Evolutionary conservation across 2,113 vertebrate genomes (phyloP).

Genomic region (Prinia subflava): DNA sequence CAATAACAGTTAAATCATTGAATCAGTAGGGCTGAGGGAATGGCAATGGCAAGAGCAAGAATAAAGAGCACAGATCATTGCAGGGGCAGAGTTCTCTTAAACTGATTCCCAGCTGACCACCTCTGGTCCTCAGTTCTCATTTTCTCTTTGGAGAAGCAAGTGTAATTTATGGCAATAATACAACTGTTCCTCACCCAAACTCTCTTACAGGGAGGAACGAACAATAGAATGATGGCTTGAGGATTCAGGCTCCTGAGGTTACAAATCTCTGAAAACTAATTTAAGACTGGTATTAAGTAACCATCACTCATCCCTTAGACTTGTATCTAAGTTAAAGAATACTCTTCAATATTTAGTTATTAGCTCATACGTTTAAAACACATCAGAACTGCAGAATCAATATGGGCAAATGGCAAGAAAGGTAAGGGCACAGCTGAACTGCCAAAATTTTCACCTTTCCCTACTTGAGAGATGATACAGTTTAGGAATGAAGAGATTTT

Average conservation of each 20-base stretch:
- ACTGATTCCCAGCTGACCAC: background rate
- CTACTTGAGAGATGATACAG: background rate
- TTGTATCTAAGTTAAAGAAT: background rate
- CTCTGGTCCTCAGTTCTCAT: background rate
- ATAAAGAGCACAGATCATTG: background rate
- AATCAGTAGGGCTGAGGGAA: background rate
- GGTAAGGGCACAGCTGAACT: background rate
- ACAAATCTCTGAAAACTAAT: background rate
- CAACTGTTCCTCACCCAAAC: background rate
- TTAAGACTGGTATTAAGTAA: background rate
- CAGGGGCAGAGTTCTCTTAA: background rate
- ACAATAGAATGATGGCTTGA: background rate
- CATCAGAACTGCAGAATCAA: background rate
- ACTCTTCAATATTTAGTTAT: background rate
- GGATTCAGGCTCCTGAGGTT: background rate
- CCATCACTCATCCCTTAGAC: background rate
- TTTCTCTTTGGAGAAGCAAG: background rate
- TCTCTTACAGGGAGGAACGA: background rate
- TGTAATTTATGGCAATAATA: background rate
- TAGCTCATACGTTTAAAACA: background rate
- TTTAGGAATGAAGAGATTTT: background rate
- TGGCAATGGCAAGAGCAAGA: background rate
- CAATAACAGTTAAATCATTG: rapidly evolving
- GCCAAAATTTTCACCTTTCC: background rate
- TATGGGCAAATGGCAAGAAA: background rate